These are phyloP conservation scores for Bradypodion pumilum DNA, from an alignment of 2,797 vertebrate species.

Conservation along the genomic window DNA sequence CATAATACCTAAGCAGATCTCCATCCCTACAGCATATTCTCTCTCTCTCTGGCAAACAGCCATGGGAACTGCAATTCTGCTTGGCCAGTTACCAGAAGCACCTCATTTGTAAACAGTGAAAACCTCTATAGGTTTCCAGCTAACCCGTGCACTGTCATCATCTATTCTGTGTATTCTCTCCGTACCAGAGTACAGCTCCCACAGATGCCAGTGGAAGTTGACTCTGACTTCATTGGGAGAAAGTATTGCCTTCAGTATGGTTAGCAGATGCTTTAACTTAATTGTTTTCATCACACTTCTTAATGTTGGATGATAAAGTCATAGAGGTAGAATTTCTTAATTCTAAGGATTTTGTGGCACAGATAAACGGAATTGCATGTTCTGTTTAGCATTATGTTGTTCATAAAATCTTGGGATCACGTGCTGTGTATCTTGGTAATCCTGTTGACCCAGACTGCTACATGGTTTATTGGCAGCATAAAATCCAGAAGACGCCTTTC, in stretches of 20 bases:
- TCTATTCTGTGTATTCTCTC: slow-evolving; percentile 6
- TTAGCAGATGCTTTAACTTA: not conserved
- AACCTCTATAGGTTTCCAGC: slow-evolving; percentile 38
- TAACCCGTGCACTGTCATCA: not conserved
- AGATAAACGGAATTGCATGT: not conserved
- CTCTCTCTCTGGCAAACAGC: slow-evolving; percentile 42
- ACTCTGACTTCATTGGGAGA: not conserved
- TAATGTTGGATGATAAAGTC: not conserved
- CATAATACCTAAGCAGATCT: slow-evolving; percentile 44
- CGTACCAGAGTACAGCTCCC: slow-evolving; percentile 10
- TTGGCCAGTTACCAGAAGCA: slow-evolving; percentile 50
- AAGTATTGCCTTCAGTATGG: not conserved
- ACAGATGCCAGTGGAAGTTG: not conserved
- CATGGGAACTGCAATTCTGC: slow-evolving; percentile 53
- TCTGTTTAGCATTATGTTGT: not conserved
- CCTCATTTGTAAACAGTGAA: slow-evolving; percentile 39
- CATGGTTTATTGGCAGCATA: not conserved
- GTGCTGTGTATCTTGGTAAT: not conserved
- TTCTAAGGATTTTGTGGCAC: not conserved
- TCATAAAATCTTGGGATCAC: not conserved
- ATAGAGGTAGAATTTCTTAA: not conserved
- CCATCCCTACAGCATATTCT: not conserved
- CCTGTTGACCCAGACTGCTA: not conserved
- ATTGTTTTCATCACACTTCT: not conserved
- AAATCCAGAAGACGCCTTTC: not conserved